phyloP scores from a whole-genome alignment of 2,113 vertebrate genomes.

The Leptosomus discolor region DNA sequence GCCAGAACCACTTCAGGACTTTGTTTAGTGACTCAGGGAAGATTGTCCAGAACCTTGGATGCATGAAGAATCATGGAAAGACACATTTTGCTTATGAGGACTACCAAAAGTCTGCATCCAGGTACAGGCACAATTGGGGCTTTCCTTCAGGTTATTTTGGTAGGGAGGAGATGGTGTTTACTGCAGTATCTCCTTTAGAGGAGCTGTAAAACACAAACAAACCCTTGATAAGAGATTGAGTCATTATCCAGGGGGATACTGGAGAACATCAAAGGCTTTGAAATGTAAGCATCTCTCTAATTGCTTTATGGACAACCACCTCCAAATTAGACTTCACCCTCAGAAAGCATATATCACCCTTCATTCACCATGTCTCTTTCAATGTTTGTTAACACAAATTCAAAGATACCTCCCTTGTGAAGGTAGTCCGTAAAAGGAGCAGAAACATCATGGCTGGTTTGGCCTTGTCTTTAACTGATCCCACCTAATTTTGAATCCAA shows the following conservation, averaged over 20 bases:
- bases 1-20: conserved; percentile 24
- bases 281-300: not conserved
- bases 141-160: not conserved
- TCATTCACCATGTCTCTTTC: not conserved
- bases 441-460: not conserved
- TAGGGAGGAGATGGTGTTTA: not conserved
- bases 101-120: conserved; percentile 14
- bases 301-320: not conserved
- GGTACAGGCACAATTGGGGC: not conserved
- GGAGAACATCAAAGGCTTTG: not conserved
- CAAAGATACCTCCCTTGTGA: not conserved
- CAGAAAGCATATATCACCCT: not conserved
- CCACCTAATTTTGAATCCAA: not conserved
- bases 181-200: not conserved
- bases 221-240: not conserved
- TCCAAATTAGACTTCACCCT: not conserved
- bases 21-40: conserved; percentile 21
- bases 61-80: not conserved
- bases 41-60: not conserved
- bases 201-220: not conserved
- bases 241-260: not conserved
- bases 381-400: not conserved
- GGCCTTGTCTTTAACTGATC: not conserved
- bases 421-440: not conserved
- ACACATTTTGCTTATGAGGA: not conserved